Evolutionary conservation across 2,888 invertebrate genomes (phyloP), one percentile per base, ranked within the genome.

Genomic region (Trilocha varians): DNA sequence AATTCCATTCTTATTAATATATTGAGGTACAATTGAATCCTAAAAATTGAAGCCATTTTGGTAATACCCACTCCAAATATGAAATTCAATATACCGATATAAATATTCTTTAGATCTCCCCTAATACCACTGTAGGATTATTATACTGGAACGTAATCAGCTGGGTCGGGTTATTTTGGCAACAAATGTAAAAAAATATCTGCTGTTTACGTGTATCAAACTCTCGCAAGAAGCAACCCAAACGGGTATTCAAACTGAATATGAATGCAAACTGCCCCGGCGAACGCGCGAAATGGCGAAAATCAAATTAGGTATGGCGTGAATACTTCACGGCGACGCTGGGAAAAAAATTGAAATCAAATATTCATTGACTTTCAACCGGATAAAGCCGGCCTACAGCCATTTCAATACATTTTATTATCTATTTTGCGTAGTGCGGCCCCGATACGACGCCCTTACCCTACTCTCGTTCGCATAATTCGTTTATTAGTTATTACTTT

Each of bases 271-370:
- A 85, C 82, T 82, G 83, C 83, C 78, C 72, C 63, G 62, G 69
- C 78, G 76, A 84, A 84, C 73, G 78, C 75, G 70, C 73, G 74
- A 58, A 84, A 85, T 80, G 82, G 85, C 78, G 78, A 82, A 83
- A 85, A 85, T 84, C 85, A 85, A 85, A 85, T 85, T 85, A 85
- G 85, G 85, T 84, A 84, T 80, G 73, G 84, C 80, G 82, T 76
- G 80, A 84, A 84, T 85, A 83, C 85, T 85, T 85, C 85, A 85
- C 84, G 80, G 83, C 70, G 78, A 80, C 79, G 83, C 71, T 71
- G 80, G 72, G 68, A 77, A 83, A 84, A 83, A 85, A 85, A 85
- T 85, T 85, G 85, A 85, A 85, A 85, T 85, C 85, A 85, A 85
- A 84, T 85, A 85, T 85, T 85, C 85, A 85, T 85, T 79, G 85